Evolutionary conservation across 2,888 invertebrate genomes (phyloP), one percentile per base, ranked within the genome.

Genomic region (Pharmacophagus antenor): DNA sequence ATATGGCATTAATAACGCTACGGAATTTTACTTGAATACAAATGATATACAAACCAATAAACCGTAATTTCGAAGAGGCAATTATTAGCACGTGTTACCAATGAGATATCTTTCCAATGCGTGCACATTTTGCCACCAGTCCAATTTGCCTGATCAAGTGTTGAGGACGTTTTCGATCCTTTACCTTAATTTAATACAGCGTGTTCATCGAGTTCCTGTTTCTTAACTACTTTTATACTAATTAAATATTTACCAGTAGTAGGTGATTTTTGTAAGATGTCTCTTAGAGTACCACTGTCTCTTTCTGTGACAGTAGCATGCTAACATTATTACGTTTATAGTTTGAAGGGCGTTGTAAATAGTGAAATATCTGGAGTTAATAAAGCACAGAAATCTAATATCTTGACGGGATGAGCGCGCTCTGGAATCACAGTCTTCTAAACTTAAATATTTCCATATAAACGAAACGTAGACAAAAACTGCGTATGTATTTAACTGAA

Each of bases 61-160:
- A 50, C 55, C 68, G 68, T 71, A 67, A 64, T 67, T 71, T 72
- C 70, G 71, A 57, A 58, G 53, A 71, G 72, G 67, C 72, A 73
- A 74, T 77, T 74, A 75, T 73, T 70, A 74, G 69, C 78, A 77
- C 76, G 73, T 79, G 78, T 74, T 76, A 58, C 76, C 73, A 74
- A 76, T 77, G 79, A 80, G 74, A 77, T 79, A 77, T 79, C 75
- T 71, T 76, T 77, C 72, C 73, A 70, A 76, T 72, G 72, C 70
- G 67, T 72, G 73, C 72, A 74, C 77, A 79, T 76, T 73, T 77
- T 73, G 63, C 68, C 67, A 23, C 46, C 46, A 46, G 51, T 69
- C 73, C 70, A 73, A 76, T 74, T 70, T 69, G 70, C 70, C 70
- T 72, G 72, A 71, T 69, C 68, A 71, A 65, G 55, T 47, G 20